Evolutionary conservation across 2,113 vertebrate genomes (phyloP), one percentile per base, ranked within the genome.

Genomic region (Malurus alboscapulatus): DNA sequence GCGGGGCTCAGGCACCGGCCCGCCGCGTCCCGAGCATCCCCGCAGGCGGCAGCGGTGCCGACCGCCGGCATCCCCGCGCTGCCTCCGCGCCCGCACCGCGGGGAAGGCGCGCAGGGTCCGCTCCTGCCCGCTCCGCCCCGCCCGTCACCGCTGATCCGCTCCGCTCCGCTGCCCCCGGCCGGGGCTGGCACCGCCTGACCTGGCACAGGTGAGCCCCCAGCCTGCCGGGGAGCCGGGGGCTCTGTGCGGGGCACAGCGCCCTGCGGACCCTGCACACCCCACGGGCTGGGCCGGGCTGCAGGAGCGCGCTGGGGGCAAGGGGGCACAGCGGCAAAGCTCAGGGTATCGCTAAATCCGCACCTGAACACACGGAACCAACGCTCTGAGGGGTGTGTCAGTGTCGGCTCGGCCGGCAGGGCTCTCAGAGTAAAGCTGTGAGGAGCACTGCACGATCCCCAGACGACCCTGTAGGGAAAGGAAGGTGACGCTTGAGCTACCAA

Each of bases 261-360:
- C 30, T 63, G 29, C 30, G n/a, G 45, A n/a, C 24, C n/a, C 48
- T 6, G 67, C 21, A 7, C 27, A 40, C 4, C 26, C 17, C 65
- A 0, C 0, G 50, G 12, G 29, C 36, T 7, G 20, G 32, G 40
- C 17, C 1, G 8, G 27, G 7, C 19, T 9, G 45, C 69, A 15
- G 36, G 6, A 27, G 40, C 29, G 42, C 44, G 1, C 50, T 17
- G 2, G 10, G 5, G 9, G 45, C 53, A 0, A 9, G 48, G 34
- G 7, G 27, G 5, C 15, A 5, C 6, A 22, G 61, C 32, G 32
- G 36, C 67, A 10, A 3, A 14, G 32, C 73, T 1, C 32, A 19
- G 42, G 7, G 12, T 1, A 2, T 13, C 16, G 15, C 13, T 3
- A 3, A 36, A 6, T 2, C 3, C 48, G 0, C 1, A 2, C 26